Conservation (phyloP, 2,797 vertebrate species). For the Botia kubotai region DNA sequence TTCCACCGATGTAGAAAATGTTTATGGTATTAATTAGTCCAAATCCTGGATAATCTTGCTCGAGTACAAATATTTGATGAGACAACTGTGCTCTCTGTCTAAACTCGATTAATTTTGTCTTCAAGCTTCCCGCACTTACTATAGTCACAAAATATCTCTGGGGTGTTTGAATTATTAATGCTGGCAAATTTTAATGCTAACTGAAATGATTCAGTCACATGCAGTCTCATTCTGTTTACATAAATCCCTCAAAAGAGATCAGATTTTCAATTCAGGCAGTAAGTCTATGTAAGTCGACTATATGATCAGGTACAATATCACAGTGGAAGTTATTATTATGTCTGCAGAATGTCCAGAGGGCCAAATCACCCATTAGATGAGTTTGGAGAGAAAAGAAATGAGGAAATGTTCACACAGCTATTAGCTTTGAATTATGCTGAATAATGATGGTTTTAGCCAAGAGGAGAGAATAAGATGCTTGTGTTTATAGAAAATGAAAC, state of each 20-base stretch:
- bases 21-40: conserved; percentile 21
- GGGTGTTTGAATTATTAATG: conserved; percentile 47
- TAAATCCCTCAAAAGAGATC: conserved; percentile 25
- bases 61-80: conserved; percentile 15
- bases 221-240: conserved; percentile 19
- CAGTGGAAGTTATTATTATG: not conserved
- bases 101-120: conserved; percentile 34
- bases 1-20: not conserved
- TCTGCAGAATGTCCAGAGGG: not conserved
- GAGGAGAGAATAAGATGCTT: not conserved
- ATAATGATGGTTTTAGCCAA: not conserved
- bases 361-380: not conserved
- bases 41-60: conserved; percentile 21
- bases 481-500: not conserved
- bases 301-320: not conserved
- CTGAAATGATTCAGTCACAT: conserved; percentile 29
- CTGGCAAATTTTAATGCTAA: conserved; percentile 35
- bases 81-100: conserved; percentile 18
- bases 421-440: not conserved
- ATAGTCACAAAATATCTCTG: conserved; percentile 36
- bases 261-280: conserved; percentile 20
- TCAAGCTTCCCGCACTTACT: conserved; percentile 18
- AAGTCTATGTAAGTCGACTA: not conserved
- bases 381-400: conserved; percentile 17
- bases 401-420: not conserved